Conservation (phyloP, 2,113 vertebrate genomes). For the Calonectris borealis region DNA sequence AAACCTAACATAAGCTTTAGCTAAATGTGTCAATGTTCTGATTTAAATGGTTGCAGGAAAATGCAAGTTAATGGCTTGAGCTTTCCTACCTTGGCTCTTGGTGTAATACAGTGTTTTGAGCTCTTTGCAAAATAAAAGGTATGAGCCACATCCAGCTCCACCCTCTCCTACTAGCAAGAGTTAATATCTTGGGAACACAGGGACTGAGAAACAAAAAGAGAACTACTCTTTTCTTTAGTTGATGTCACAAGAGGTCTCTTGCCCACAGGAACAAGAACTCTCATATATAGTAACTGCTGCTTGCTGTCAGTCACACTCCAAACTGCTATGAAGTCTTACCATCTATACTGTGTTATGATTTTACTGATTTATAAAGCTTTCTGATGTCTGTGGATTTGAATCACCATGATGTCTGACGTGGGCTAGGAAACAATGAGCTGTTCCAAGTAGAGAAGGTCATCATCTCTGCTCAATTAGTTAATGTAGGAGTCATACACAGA, state of each 20-base stretch:
- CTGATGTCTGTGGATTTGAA: not conserved
- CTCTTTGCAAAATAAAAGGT: not conserved
- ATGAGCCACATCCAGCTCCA: not conserved
- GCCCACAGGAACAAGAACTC: not conserved
- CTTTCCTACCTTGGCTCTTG: not conserved
- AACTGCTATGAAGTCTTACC: not conserved
- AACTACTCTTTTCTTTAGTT: not conserved
- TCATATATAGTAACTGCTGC: not conserved
- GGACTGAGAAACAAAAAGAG: not conserved
- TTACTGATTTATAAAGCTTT: not conserved
- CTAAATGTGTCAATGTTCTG: not conserved
- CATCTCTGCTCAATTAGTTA: not conserved
- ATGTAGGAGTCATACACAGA: not conserved
- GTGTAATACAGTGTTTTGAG: not conserved
- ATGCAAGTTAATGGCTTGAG: not conserved
- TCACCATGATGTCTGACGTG: not conserved
- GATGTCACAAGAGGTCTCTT: not conserved
- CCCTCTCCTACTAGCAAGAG: not conserved
- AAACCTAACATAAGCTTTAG: not conserved
- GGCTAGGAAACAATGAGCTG: not conserved
- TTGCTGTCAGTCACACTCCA: not conserved
- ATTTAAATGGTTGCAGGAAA: not conserved
- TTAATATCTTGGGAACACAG: not conserved
- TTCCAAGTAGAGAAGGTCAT: not conserved
- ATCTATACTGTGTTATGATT: not conserved